A percentile compares a stretch with the other conserved stretches of the same genome.
Evolutionary conservation across 2,888 invertebrate genomes (phyloP).

Genomic region (Sceliomorpha sp.): DNA sequence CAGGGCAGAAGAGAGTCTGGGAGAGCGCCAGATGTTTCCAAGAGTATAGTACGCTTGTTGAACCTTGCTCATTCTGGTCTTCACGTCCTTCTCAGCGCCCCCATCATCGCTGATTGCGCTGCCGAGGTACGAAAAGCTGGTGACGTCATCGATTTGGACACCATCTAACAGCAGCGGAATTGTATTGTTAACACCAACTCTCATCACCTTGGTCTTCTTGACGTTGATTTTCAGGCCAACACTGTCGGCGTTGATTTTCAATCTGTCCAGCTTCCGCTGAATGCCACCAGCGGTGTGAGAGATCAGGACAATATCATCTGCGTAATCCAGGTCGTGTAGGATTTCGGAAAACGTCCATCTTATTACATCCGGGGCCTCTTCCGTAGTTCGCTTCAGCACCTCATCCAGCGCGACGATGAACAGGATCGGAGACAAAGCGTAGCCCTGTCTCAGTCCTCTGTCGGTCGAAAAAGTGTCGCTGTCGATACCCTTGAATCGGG

Average conservation of each 20-base stretch:
- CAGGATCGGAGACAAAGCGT: constrained; percentile 11
- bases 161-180: constrained; percentile 8
- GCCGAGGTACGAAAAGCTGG: not conserved
- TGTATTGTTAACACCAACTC: not conserved
- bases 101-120: too few relatives aligned
- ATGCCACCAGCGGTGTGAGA: constrained; percentile 3
- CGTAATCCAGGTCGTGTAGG: constrained; percentile 13
- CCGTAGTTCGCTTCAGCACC: constrained; percentile 8
- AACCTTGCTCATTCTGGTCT: too few relatives aligned
- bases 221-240: constrained; percentile 7
- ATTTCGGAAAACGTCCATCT: constrained; percentile 8
- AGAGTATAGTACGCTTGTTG: too few relatives aligned
- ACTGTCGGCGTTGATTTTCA: constrained; percentile 3
- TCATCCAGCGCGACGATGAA: constrained; percentile 13
- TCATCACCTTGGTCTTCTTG: not conserved
- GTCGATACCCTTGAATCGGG: constrained; percentile 8
- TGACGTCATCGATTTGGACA: not conserved
- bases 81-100: not conserved
- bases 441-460: constrained; percentile 15
- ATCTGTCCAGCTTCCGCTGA: not conserved
- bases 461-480: constrained; percentile 9
- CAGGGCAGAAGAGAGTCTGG: too few relatives aligned
- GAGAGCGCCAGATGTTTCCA: too few relatives aligned
- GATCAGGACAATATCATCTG: constrained; percentile 9
- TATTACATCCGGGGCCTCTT: constrained; percentile 9